These are phyloP conservation scores for Drosophila nigricruria DNA, from an alignment of 2,888 invertebrate genomes.

Conservation along the genomic window DNA sequence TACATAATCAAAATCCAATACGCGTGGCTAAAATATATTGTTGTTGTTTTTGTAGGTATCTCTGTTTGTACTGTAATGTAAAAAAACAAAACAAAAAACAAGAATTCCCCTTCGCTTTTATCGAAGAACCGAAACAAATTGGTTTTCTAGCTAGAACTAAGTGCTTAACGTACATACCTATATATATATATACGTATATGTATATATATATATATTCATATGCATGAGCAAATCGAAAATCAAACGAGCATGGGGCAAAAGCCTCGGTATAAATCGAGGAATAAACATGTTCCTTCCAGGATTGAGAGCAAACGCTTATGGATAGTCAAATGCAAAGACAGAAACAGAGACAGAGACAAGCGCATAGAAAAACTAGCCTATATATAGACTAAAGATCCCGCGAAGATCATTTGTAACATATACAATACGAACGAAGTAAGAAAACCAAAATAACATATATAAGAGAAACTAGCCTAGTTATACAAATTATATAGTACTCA, in stretches of 20 bases:
- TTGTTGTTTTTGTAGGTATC: conserved; percentile 58
- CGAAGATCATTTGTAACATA: conserved; percentile 73
- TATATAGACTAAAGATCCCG: conserved; percentile 70
- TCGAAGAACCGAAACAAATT: conserved; percentile 32
- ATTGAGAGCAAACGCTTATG: conserved; percentile 30
- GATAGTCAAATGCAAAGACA: conserved; percentile 24
- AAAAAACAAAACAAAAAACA: conserved; percentile 4
- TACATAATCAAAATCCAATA: conserved; percentile 50
- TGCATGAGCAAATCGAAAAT: conserved; percentile 43
- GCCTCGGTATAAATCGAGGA: conserved; percentile 35
- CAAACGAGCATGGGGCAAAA: conserved; percentile 54
- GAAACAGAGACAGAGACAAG: conserved; percentile 23
- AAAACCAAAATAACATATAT: conserved; percentile 29
- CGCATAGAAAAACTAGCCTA: conserved; percentile 62
- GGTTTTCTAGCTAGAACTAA: conserved; percentile 67
- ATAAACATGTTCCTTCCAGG: conserved; percentile 52
- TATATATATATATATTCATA: conserved; percentile 9
- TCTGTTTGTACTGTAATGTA: conserved; percentile 42
- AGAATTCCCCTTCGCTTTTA: conserved; percentile 28
- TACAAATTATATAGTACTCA: conserved; percentile 60
- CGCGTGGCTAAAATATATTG: conserved; percentile 40
- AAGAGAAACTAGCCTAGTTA: conserved; percentile 69
- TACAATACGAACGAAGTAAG: conserved; percentile 58
- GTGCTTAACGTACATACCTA: conserved; percentile 33
- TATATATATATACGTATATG: conserved; percentile 1